Evolutionary conservation across 2,888 invertebrate genomes (phyloP), one percentile per base, ranked within the genome.

Genomic region (Apodemia duryi): DNA sequence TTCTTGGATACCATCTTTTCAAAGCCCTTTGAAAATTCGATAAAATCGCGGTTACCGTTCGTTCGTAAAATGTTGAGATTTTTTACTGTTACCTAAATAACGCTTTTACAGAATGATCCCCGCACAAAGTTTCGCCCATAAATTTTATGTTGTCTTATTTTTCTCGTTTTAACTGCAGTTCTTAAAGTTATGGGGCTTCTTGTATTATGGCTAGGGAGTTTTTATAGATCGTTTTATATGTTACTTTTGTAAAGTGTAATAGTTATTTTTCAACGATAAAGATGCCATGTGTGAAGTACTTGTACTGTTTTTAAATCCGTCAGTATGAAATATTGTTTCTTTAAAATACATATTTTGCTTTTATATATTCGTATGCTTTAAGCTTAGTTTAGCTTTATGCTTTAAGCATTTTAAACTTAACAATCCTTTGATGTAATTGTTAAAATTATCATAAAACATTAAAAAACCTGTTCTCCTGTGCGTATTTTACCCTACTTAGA

Each of bases 141-240:
- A 54, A 54, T 54, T 54, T 54, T 54, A 54, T 54, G 54, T 54
- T 54, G 28, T 54, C 54, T 54, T 54, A 54, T 54, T 54, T 54
- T 54, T 54, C 54, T 73, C 76, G 79, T 79, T 82, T 82, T 84
- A 77, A 85, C 80, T 75, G 74, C 73, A 65, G 79, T 75, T 78
- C 77, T 85, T 83, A 87, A 84, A 74, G 78, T 84, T 81, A 84
- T 79, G 80, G 75, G 78, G 77, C 75, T 77, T 72, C 64, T 66
- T 64, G 65, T 65, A 46, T 65, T 62, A 66, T 61, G 46, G 61
- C 54, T 61, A 63, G 57, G 60, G 66, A 65, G 68, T 51, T 63
- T 69, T 69, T 69, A 69, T 69, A 64, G 63, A 60, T 65, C 62
- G 57, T 69, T 67, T 62, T 57, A 57, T 63, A 63, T 54, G 54